These are phyloP conservation scores for Lepus timidus DNA, from an alignment of 2,113 vertebrate species.

Conservation along the genomic window DNA sequence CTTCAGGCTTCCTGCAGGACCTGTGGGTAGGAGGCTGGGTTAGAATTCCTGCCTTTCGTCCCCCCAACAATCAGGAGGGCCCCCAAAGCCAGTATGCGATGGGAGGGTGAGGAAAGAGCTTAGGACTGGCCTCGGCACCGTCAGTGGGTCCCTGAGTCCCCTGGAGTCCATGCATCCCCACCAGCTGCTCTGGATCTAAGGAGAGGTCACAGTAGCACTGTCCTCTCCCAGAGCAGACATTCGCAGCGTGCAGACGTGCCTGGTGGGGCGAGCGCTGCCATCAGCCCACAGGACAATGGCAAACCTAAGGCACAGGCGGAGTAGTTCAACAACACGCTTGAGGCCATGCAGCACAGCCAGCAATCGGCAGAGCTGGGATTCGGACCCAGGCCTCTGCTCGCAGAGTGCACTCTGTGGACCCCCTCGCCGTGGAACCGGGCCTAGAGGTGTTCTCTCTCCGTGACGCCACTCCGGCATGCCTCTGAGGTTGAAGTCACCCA, in stretches of 20 bases:
- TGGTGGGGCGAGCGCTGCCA: fast-evolving
- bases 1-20: not conserved
- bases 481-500: not conserved
- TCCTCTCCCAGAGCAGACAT: not conserved
- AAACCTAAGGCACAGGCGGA: not conserved
- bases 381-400: not conserved
- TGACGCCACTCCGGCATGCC: not conserved
- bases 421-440: not conserved
- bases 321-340: not conserved
- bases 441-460: not conserved
- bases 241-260: not conserved
- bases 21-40: not conserved
- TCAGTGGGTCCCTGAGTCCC: not conserved
- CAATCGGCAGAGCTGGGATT: not conserved
- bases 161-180: not conserved
- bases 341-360: not conserved
- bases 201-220: not conserved
- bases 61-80: not conserved
- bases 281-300: not conserved
- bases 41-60: not conserved
- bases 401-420: not conserved
- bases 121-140: not conserved
- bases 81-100: not conserved
- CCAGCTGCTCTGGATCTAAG: not conserved
- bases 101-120: not conserved